phyloP scores from a whole-genome alignment of 2,113 vertebrate genomes.

The Tragulus kanchil region DNA sequence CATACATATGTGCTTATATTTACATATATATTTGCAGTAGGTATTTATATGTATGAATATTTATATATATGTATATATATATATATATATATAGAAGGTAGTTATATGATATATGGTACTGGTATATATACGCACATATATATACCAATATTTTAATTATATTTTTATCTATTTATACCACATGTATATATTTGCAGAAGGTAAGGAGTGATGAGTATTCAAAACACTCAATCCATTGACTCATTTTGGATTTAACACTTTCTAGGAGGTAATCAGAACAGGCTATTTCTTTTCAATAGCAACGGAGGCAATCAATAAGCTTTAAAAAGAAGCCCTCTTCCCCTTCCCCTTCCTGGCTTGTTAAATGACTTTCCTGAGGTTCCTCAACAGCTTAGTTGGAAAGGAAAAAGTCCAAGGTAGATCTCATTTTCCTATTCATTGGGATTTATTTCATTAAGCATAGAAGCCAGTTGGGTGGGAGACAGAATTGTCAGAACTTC shows the following conservation, averaged over 20 bases:
- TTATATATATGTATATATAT: too few relatives aligned
- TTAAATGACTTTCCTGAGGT: neutral
- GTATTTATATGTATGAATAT: too few relatives aligned
- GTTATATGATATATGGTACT: neutral
- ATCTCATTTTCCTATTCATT: neutral
- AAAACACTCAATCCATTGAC: neutral
- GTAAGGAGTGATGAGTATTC: neutral
- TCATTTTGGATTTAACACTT: neutral
- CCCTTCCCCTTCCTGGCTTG: too few relatives aligned
- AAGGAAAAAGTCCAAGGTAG: neutral
- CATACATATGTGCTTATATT: neutral
- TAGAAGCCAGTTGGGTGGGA: neutral
- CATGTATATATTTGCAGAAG: neutral
- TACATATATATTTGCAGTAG: neutral
- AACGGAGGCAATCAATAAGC: neutral
- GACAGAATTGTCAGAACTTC: neutral
- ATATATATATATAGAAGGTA: too few relatives aligned
- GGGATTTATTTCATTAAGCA: neutral
- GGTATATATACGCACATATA: neutral
- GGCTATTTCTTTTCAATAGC: neutral
- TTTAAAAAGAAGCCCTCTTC: neutral
- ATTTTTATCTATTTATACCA: neutral
- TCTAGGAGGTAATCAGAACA: neutral
- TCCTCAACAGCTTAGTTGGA: neutral
- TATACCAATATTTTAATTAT: neutral